Evolutionary conservation across 2,113 vertebrate genomes (phyloP), one percentile per base, ranked within the genome.

Genomic region (Nycticryphes semicollaris): DNA sequence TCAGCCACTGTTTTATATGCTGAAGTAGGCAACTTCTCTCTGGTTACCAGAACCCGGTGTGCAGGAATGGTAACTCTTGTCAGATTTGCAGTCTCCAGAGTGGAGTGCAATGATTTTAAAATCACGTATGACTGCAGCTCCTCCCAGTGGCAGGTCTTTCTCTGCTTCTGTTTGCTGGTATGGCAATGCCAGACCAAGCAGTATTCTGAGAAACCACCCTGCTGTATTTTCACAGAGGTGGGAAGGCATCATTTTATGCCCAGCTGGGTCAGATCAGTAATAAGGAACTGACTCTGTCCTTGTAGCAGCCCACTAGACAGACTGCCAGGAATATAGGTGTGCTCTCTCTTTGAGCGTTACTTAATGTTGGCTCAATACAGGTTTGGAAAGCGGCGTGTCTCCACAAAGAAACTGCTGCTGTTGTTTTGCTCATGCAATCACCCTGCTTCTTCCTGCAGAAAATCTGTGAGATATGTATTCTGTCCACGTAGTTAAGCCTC

Each of bases 121-220:
- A 24, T 91, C 1, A 5, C 10, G 22, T 62, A 30, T 90, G 90
- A 20, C 28, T 73, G 8, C 74, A 94, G 94, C 96, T 97, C 96
- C 95, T 84, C 92, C 93, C 78, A 62, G 94, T 83, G 95, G 95
- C 48, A 31, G 33, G 28, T 66, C 47, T 24, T n/a, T 41, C 39
- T n/a, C 66, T n/a, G 48, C 31, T 78, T n/a, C n/a, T 31, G 3
- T 35, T 59, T 27, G 14, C 77, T 64, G 30, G 8, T 48, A 16
- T 0, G 0, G 69, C 60, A 41, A 1, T 39, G 47, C 62, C 60
- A 28, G 62, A 10, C 25, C 12, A 12, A 68, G 76, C 0, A 2
- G 23, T 64, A 15, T 37, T 27, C 39, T 21, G 81, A 72, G 77
- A 39, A 75, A 14, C 3, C 16, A 35, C 10, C 9, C 19, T 2